phyloP scores from a whole-genome alignment of 1,140 invertebrate species.

The Trachymyrmex septentrionalis region DNA sequence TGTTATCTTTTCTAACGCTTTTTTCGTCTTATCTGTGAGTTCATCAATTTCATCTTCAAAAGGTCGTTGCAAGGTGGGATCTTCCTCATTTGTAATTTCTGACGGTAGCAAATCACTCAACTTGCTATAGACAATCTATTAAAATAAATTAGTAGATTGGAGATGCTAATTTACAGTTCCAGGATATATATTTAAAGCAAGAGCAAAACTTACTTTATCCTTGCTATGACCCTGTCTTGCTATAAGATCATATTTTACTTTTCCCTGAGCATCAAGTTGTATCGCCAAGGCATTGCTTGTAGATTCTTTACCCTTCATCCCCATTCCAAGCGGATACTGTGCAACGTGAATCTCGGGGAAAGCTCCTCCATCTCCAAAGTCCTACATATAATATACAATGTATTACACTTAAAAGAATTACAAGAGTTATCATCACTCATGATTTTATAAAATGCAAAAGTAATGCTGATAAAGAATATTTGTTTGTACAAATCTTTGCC shows the following conservation, averaged over 20 bases:
- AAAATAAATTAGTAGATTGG: conserved; percentile 63
- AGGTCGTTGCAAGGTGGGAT: conserved; percentile 95
- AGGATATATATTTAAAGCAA: not conserved
- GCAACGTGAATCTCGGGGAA: conserved; percentile 99
- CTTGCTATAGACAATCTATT: conserved; percentile 97
- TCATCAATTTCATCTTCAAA: conserved; percentile 94
- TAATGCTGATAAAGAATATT: not conserved
- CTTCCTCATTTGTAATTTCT: conserved; percentile 97
- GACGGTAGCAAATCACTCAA: conserved; percentile 96
- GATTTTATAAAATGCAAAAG: conserved; percentile 2
- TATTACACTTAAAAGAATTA: conserved; percentile 11
- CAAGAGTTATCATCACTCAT: not conserved
- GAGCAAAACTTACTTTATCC: conserved; percentile 91
- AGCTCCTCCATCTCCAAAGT: conserved; percentile 98
- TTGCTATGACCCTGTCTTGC: conserved; percentile 98
- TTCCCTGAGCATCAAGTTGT: conserved; percentile 96
- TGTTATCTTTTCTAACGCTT: conserved; percentile 95
- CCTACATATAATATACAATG: conserved; percentile 81
- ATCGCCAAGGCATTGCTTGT: conserved; percentile 97
- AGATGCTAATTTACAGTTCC: not conserved
- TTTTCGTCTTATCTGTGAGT: conserved; percentile 94
- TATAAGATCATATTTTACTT: conserved; percentile 99
- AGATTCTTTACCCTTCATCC: conserved; percentile 90
- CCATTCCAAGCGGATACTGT: conserved; percentile 97
- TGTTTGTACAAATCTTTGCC: not conserved